phyloP scores from a whole-genome alignment of 1,140 invertebrate species.

The Forficula auricularia region DNA sequence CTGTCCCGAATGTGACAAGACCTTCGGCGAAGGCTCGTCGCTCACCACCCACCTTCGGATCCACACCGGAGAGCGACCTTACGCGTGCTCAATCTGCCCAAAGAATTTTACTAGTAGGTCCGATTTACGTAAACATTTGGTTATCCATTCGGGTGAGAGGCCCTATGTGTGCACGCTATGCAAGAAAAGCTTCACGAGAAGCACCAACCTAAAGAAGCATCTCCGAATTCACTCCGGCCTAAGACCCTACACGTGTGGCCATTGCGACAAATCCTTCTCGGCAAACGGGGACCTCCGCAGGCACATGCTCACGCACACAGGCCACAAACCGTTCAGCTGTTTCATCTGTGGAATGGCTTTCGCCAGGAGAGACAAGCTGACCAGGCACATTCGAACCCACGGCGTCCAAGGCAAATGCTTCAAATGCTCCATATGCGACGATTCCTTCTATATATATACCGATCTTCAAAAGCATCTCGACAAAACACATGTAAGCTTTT shows the following conservation, averaged over 20 bases:
- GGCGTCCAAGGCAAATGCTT: no score
- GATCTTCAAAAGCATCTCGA: no score
- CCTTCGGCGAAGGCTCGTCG: constrained; percentile 58
- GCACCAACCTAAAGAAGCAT: constrained; percentile 12
- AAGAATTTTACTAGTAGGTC: constrained; percentile 45
- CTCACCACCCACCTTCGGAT: constrained; percentile 67
- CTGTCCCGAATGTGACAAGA: constrained; percentile 46
- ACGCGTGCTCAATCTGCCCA: constrained; percentile 41
- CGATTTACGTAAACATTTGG: constrained; percentile 34
- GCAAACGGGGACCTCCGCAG: constrained; percentile 27
- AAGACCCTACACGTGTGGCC: constrained; percentile 24
- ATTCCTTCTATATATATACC: no score
- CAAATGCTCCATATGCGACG: no score
- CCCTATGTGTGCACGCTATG: constrained; percentile 13
- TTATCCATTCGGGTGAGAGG: constrained; percentile 12
- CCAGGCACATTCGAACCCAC: constrained; percentile 1
- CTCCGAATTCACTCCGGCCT: constrained; percentile 11
- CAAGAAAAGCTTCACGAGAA: constrained; percentile 11
- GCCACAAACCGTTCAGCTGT: constrained; percentile 30
- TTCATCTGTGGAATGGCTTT: constrained; percentile 28
- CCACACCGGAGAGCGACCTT: constrained; percentile 43
- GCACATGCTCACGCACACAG: constrained; percentile 32
- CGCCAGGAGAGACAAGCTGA: constrained; percentile 7
- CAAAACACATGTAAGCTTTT: no score
- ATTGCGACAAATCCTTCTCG: constrained; percentile 23